Base-by-base conservation (phyloP, 1,140 invertebrate genomes). In the Bathynomus jamesi region DNA sequence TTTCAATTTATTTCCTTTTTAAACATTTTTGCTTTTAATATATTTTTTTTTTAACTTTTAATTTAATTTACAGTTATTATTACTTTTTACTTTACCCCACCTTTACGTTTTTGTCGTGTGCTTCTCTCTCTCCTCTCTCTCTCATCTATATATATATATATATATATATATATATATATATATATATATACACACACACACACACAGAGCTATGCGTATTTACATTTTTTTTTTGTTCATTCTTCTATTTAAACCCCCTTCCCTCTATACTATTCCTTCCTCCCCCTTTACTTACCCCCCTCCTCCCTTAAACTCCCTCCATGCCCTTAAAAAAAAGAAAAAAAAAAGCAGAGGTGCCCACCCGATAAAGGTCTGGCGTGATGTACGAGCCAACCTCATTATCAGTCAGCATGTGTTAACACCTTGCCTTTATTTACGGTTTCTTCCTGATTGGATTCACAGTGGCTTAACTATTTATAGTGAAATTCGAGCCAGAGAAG, bases 71-170 rank as follows among this genome's bases (percentile, higher is more conserved):
- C n/a, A n/a, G n/a, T n/a, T n/a, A n/a, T n/a, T n/a, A n/a, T n/a
- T n/a, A n/a, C n/a, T n/a, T n/a, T n/a, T n/a, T n/a, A n/a, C n/a
- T n/a, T n/a, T n/a, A n/a, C n/a, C n/a, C n/a, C n/a, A n/a, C n/a
- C n/a, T n/a, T n/a, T n/a, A n/a, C n/a, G n/a, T n/a, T n/a, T n/a
- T n/a, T n/a, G n/a, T n/a, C n/a, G n/a, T n/a, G n/a, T n/a, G n/a
- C n/a, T n/a, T n/a, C n/a, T n/a, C n/a, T n/a, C n/a, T n/a, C n/a
- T n/a, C n/a, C n/a, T n/a, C n/a, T n/a, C n/a, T n/a, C n/a, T n/a
- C n/a, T n/a, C n/a, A n/a, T n/a, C n/a, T n/a, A n/a, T n/a, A n/a
- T 53, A 53, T 53, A 53, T 53, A 40, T 53, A 53, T 53, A 53
- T 53, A 53, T 53, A 53, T 53, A 53, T 53, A 53, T 5, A 5